These are phyloP conservation scores for Ectobius pallidus DNA, from an alignment of 2,888 invertebrate genomes.

Conservation along the genomic window DNA sequence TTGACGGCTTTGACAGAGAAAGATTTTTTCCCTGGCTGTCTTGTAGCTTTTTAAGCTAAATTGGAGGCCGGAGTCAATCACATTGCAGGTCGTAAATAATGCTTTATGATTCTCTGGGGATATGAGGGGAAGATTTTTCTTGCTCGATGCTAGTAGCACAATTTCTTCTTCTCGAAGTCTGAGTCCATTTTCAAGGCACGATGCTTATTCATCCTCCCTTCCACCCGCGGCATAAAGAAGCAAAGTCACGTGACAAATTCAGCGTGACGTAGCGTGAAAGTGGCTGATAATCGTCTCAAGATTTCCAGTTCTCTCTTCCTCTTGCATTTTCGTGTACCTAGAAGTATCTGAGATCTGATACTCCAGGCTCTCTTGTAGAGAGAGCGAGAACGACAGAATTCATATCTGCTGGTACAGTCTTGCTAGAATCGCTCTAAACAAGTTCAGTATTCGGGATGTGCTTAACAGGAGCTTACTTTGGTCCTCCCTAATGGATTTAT, in stretches of 20 bases:
- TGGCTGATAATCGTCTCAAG: slow-evolving; percentile 33
- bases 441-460: background rate
- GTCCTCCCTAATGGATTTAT: too few relatives aligned
- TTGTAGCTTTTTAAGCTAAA: background rate
- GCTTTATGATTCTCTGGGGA: slow-evolving; percentile 1
- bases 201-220: slow-evolving; percentile 13
- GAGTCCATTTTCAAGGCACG: background rate
- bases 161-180: background rate
- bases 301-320: slow-evolving; percentile 2
- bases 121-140: background rate
- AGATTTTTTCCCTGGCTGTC: background rate
- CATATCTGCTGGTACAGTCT: background rate
- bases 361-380: background rate
- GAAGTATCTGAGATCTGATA: background rate
- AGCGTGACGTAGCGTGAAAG: slow-evolving; percentile 34
- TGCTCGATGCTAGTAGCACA: background rate
- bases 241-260: slow-evolving; percentile 33
- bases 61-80: background rate
- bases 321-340: background rate
- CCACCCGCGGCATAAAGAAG: slow-evolving; percentile 6
- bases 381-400: too few relatives aligned
- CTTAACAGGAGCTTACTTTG: too few relatives aligned
- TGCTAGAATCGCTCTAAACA: background rate
- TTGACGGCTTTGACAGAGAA: background rate
- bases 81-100: slow-evolving; percentile 15